Percentiles rank a stretch among this genome's conserved stretches.
Evolutionary conservation across 92 coral and sea anemone genomes (phyloP).

Genomic region (Metridium senile): DNA sequence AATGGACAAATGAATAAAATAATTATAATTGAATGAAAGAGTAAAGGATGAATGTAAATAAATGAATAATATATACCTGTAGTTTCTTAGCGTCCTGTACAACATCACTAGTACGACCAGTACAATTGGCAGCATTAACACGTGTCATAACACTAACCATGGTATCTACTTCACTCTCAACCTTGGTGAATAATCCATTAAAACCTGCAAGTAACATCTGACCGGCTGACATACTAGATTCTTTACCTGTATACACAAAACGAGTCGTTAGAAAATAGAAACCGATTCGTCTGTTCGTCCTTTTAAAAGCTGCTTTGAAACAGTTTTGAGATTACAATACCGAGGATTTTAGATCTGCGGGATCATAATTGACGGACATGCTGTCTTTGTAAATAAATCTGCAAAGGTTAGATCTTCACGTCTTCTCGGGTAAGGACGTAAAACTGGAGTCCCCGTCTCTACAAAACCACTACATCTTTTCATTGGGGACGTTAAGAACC

Average conservation of each 20-base stretch:
- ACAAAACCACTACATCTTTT: no score
- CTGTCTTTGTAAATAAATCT: no score
- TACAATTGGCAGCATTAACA: conserved; percentile 53
- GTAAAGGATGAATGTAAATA: no score
- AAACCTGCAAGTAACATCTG: conserved; percentile 98
- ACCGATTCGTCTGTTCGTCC: no score
- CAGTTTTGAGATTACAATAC: no score
- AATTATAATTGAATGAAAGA: background rate
- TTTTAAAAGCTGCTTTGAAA: no score
- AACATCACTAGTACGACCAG: conserved; percentile 57
- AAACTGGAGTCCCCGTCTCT: no score
- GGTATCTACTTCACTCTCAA: conserved; percentile 77
- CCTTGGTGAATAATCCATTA: conserved; percentile 96
- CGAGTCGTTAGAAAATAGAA: background rate
- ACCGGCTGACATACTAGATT: conserved; percentile 86
- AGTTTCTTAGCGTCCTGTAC: conserved; percentile 81
- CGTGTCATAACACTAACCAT: conserved; percentile 66
- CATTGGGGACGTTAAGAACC: no score
- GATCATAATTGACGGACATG: no score
- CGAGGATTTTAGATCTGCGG: no score
- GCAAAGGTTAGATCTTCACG: no score
- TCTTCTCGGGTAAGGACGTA: no score
- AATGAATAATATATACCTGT: conserved; percentile 38
- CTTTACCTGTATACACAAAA: conserved; percentile 41
- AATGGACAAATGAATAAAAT: background rate